Evolutionary conservation across 2,113 vertebrate genomes (phyloP).

Genomic region (Melanotaenia duboulayi): DNA sequence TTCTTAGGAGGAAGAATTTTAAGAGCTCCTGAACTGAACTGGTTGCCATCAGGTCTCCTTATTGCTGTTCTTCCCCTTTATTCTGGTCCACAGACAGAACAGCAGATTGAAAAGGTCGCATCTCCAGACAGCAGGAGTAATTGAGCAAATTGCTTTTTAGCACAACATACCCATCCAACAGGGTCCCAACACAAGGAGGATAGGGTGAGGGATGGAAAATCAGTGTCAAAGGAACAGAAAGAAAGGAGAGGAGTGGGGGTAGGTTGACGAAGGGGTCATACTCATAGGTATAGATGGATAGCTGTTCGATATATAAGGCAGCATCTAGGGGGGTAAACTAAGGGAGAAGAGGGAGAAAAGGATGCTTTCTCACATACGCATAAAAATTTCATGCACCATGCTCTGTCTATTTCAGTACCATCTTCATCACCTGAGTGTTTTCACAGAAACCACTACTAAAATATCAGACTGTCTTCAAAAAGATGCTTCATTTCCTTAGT

Average conservation of each 20-base stretch:
- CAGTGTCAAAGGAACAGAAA: conserved; percentile 29
- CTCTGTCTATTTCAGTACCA: conserved; percentile 42
- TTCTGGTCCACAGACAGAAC: conserved; percentile 16
- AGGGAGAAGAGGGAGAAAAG: conserved; percentile 28
- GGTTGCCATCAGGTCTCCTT: conserved; percentile 11
- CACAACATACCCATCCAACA: conserved; percentile 18
- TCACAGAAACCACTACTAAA: neutral
- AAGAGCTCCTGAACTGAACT: conserved; percentile 23
- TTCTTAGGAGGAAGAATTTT: neutral
- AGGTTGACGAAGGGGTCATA: conserved; percentile 18
- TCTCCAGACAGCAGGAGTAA: conserved; percentile 66
- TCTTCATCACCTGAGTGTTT: conserved; percentile 20
- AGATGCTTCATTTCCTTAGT: neutral
- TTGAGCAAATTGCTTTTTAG: conserved; percentile 52
- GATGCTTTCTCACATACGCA: conserved; percentile 36
- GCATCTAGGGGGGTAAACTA: conserved; percentile 16
- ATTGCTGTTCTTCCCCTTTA: conserved; percentile 8
- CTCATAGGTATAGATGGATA: conserved; percentile 33
- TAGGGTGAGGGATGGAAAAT: conserved; percentile 51
- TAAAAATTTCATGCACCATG: conserved; percentile 47
- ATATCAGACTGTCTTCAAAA: neutral
- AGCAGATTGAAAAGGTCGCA: conserved; percentile 6
- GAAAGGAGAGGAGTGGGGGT: neutral
- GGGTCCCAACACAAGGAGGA: conserved; percentile 6
- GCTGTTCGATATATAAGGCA: conserved; percentile 19